Evolutionary conservation across 2,888 invertebrate genomes (phyloP), one percentile per base, ranked within the genome.

Genomic region (Acanthoscelides obtectus): DNA sequence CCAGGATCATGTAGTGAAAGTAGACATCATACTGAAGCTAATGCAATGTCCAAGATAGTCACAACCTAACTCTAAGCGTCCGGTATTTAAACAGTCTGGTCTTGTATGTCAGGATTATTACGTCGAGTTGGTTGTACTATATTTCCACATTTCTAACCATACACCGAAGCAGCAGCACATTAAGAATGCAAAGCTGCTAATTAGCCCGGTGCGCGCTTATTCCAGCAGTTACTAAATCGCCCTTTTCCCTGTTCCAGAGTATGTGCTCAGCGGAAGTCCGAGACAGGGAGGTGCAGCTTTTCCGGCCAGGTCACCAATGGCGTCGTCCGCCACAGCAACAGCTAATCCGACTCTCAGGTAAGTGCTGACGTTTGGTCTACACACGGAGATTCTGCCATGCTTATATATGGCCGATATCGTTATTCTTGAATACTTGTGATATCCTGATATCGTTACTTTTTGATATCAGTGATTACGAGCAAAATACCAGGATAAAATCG

Each of bases 221-320:
- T 45, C 45, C 45, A 12, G 45, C 45, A 12, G 45, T 45, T 4
- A 45, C 45, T 45, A 45, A 45, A 45, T 45, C 12, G 1, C 45
- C 12, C 45, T 20, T 20, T 22, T 67, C 19, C 25, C 22, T 74
- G 73, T 86, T 86, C 69, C 85, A 89, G 89, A 89, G 83, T 89
- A 88, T 83, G 86, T 88, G 78, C 86, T 88, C 83, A 87, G 87
- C 79, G 84, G 85, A 76, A 87, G 87, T 82, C 87, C 87, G 80
- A 86, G 88, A 83, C 20, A 20, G 64, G 84, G 20, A 21, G 84
- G 87, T 81, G 81, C 86, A 77, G 85, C 87, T 76, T 88, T 87
- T 81, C 88, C 86, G 69, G 85, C 85, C 64, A 81, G 86, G 75
- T 86, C 86, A 75, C 86, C 88, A 70, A 83, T 86, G 83, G 81